Conservation (phyloP, 2,888 invertebrate genomes). For the Ophraella communa region DNA sequence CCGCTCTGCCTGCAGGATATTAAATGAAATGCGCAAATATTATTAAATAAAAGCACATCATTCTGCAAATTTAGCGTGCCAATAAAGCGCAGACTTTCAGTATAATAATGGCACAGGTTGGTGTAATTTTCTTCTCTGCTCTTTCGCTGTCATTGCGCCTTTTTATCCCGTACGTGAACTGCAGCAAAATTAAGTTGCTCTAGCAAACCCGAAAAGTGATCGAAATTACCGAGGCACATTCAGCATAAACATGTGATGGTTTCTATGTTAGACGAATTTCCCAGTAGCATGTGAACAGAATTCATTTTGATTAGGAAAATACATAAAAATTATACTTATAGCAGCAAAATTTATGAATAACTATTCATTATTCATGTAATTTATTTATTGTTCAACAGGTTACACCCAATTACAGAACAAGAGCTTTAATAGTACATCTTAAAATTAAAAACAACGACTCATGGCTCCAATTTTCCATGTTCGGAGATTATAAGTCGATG, state of each 20-base stretch:
- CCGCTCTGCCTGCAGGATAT: slow-evolving; percentile 36
- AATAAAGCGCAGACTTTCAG: slow-evolving; percentile 50
- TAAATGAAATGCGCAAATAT: slow-evolving; percentile 45
- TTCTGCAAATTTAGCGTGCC: slow-evolving; percentile 51
- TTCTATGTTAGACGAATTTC: too few relatives aligned
- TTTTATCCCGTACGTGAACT: neutral
- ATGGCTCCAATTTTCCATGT: too few relatives aligned
- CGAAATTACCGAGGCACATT: neutral
- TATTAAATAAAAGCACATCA: slow-evolving; percentile 53
- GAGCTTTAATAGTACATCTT: too few relatives aligned
- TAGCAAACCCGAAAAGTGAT: neutral
- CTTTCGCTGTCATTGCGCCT: slow-evolving; percentile 10
- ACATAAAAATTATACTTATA: too few relatives aligned
- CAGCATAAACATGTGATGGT: neutral
- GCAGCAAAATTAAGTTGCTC: slow-evolving; percentile 2
- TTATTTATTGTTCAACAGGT: too few relatives aligned
- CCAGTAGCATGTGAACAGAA: too few relatives aligned
- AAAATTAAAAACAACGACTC: too few relatives aligned
- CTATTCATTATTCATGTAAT: too few relatives aligned
- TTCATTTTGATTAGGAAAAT: too few relatives aligned
- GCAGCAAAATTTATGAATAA: too few relatives aligned
- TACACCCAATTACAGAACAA: too few relatives aligned
- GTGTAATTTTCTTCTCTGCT: slow-evolving; percentile 41
- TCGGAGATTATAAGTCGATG: too few relatives aligned
- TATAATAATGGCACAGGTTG: slow-evolving; percentile 51